A percentile compares a stretch with the other conserved stretches of the same genome.
These are phyloP conservation scores for Tanypteryx hageni DNA, from an alignment of 2,888 invertebrate genomes.

Conservation along the genomic window DNA sequence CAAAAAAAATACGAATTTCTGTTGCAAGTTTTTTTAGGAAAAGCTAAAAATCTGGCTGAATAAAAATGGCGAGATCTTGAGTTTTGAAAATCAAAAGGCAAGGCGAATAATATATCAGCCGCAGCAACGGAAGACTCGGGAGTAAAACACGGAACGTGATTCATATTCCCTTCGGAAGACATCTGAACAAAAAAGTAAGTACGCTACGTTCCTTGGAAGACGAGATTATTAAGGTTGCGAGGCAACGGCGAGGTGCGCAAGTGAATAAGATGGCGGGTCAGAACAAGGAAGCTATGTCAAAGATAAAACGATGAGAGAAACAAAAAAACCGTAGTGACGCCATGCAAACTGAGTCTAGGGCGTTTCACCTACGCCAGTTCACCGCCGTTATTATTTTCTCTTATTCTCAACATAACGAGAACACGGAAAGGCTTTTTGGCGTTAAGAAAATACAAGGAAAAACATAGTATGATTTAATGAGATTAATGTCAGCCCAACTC, in stretches of 20 bases:
- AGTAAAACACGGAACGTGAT: neutral
- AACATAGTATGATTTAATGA: too few species aligned
- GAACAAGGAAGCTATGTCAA: neutral
- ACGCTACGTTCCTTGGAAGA: neutral
- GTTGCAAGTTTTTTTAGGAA: neutral
- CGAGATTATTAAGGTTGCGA: neutral
- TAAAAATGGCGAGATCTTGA: neutral
- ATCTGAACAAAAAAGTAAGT: neutral
- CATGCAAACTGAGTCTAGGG: too few species aligned
- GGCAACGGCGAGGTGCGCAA: neutral
- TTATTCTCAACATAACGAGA: too few species aligned
- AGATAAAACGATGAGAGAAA: neutral
- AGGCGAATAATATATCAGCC: neutral
- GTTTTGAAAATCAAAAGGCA: neutral
- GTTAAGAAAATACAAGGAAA: too few species aligned
- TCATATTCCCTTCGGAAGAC: constrained; percentile 3
- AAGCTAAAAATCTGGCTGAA: neutral
- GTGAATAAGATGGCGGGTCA: neutral
- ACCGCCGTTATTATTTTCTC: too few species aligned
- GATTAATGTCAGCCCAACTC: too few species aligned
- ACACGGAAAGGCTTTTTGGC: too few species aligned
- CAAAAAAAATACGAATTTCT: neutral
- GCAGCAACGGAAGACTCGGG: neutral
- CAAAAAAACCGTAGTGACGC: too few species aligned
- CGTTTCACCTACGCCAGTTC: too few species aligned